Percentiles rank a stretch among this genome's conserved stretches.
These are phyloP conservation scores for Podabrus alpinus DNA, from an alignment of 2,888 invertebrate species.

Conservation along the genomic window DNA sequence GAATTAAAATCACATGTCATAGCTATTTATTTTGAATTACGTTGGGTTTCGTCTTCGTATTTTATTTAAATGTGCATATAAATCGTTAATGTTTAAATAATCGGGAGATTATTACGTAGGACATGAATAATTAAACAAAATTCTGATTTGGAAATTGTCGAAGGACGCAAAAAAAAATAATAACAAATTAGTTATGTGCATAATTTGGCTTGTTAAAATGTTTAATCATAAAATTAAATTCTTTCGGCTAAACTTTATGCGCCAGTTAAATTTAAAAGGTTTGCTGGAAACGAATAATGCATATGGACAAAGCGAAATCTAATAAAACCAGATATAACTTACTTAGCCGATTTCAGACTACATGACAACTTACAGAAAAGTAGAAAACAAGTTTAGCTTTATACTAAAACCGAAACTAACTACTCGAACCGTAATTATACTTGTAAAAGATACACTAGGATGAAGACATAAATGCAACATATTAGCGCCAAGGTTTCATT, in stretches of 20 bases:
- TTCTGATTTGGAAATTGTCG: neutral
- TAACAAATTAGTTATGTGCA: neutral
- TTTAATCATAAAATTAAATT: neutral
- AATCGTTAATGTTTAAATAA: neutral
- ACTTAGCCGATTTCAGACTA: slow-evolving; percentile 18
- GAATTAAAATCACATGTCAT: neutral
- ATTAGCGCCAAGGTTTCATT: neutral
- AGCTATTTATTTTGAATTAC: neutral
- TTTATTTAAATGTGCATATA: neutral
- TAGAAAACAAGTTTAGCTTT: slow-evolving; percentile 9
- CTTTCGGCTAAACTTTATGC: neutral
- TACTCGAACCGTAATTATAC: slow-evolving; percentile 3
- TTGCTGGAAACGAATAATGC: slow-evolving; percentile 18
- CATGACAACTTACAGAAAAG: slow-evolving; percentile 5
- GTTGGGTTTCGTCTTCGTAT: neutral
- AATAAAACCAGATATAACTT: slow-evolving; percentile 35
- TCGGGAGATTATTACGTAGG: neutral
- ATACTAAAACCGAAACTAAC: neutral
- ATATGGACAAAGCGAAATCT: slow-evolving; percentile 24
- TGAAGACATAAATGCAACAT: slow-evolving; percentile 16
- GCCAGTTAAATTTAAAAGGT: slow-evolving; percentile 25
- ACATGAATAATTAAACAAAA: neutral
- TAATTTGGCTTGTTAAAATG: neutral
- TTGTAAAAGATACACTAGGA: slow-evolving; percentile 1
- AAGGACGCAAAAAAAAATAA: neutral